Conservation (phyloP, 2,888 invertebrate species). For the Oscheius sp. region DNA sequence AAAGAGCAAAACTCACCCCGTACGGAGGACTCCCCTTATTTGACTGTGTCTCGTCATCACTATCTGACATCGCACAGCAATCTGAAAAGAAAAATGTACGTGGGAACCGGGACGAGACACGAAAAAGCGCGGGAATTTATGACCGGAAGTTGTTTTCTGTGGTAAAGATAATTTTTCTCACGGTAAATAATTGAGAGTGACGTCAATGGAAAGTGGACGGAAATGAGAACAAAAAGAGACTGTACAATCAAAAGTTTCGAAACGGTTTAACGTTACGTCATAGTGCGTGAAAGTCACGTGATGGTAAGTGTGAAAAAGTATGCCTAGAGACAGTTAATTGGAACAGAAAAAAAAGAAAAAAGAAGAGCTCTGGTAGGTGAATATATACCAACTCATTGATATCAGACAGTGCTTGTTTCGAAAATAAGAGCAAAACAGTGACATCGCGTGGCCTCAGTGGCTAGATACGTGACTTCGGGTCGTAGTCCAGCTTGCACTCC, state of each 20-base stretch:
- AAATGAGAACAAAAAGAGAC: neutral
- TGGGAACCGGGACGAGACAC: neutral
- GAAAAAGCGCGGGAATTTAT: conserved; percentile 34
- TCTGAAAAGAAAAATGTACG: neutral
- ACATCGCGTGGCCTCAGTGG: neutral
- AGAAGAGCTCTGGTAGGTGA: neutral
- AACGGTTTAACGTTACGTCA: conserved; percentile 19
- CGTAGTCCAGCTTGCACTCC: neutral
- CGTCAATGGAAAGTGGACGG: neutral
- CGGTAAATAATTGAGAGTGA: neutral
- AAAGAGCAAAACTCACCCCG: neutral
- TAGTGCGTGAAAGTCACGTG: conserved; percentile 27
- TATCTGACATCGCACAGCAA: conserved; percentile 29
- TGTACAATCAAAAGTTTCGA: conserved; percentile 17
- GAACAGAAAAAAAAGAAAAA: conserved; percentile 9
- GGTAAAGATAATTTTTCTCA: neutral
- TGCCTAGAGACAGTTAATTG: neutral
- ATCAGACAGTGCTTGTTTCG: too few relatives aligned
- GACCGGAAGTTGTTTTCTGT: conserved; percentile 24
- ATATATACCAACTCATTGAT: neutral
- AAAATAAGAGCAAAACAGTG: too few relatives aligned
- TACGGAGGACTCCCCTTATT: conserved; percentile 29
- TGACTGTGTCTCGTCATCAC: conserved; percentile 32
- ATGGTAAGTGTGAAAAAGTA: neutral
- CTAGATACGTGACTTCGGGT: neutral